phyloP scores from a whole-genome alignment of 2,113 vertebrate genomes.

The Dasyurus viverrinus region DNA sequence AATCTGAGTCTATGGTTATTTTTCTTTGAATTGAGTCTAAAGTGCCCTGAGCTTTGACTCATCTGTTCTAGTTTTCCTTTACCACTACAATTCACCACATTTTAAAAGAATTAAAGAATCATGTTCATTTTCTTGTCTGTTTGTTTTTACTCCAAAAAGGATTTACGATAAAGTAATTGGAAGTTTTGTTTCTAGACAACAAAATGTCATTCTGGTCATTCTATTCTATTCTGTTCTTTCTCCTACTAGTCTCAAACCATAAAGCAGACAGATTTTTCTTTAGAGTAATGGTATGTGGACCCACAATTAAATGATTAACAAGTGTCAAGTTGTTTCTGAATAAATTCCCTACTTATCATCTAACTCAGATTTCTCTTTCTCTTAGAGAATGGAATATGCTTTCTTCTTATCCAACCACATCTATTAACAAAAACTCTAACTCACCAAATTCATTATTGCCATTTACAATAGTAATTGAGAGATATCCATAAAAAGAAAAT shows the following conservation, averaged over 20 bases:
- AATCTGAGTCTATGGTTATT: not conserved
- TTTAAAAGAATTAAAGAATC: slow-evolving; percentile 32
- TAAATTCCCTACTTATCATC: not conserved
- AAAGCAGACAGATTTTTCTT: not conserved
- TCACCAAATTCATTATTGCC: not conserved
- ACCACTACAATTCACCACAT: not conserved
- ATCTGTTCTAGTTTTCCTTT: not conserved
- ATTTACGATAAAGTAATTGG: slow-evolving; percentile 9
- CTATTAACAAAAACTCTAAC: too few relatives aligned
- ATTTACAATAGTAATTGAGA: not conserved
- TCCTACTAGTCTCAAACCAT: not conserved
- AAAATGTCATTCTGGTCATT: not conserved
- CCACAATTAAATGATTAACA: not conserved
- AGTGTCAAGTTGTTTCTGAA: not conserved
- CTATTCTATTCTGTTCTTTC: not conserved
- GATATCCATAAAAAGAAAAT: not conserved
- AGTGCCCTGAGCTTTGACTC: not conserved
- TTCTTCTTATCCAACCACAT: not conserved
- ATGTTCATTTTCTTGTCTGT: slow-evolving; percentile 19
- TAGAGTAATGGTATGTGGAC: not conserved
- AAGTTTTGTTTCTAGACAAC: slow-evolving; percentile 37
- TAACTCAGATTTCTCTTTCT: not conserved
- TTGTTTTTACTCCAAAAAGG: slow-evolving; percentile 20
- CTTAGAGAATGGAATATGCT: not conserved
- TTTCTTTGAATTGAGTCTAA: not conserved